Percentiles rank a stretch among this genome's conserved stretches.
phyloP scores from a whole-genome alignment of 1,140 invertebrate species.

The Chrysoperla carnea region DNA sequence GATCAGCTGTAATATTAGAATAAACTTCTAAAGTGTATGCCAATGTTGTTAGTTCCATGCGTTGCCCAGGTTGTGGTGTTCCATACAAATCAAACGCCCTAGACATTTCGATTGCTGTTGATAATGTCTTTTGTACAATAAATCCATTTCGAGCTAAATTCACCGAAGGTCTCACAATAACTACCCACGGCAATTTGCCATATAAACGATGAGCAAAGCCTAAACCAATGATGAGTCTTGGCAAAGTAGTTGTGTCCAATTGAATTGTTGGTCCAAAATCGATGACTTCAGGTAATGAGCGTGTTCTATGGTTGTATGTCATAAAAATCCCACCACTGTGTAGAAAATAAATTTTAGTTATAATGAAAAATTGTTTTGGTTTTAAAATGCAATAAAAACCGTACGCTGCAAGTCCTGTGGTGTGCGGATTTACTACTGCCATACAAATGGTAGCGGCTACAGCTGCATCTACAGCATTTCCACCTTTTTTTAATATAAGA shows the following conservation, averaged over 20 bases:
- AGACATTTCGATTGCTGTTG: constrained; percentile 21
- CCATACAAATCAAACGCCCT: constrained; percentile 22
- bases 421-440: constrained; percentile 43
- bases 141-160: constrained; percentile 37
- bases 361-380: not conserved
- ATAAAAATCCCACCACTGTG: constrained; percentile 54
- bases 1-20: constrained; percentile 24
- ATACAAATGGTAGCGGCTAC: constrained; percentile 47
- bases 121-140: constrained; percentile 27
- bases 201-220: constrained; percentile 34
- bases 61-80: constrained; percentile 24
- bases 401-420: constrained; percentile 52
- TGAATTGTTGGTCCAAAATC: constrained; percentile 31
- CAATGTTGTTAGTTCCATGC: constrained; percentile 21
- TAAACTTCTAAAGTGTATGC: constrained; percentile 26
- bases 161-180: constrained; percentile 41
- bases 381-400: constrained; percentile 7
- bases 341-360: constrained; percentile 5
- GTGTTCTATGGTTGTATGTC: constrained; percentile 43
- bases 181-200: constrained; percentile 44
- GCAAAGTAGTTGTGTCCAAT: constrained; percentile 25
- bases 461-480: constrained; percentile 51
- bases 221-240: constrained; percentile 36
- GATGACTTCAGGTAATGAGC: constrained; percentile 27
- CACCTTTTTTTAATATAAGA: constrained; percentile 40